Evolutionary conservation across 2,113 vertebrate genomes (phyloP), one percentile per base, ranked within the genome.

Genomic region (Mandrillus leucophaeus): DNA sequence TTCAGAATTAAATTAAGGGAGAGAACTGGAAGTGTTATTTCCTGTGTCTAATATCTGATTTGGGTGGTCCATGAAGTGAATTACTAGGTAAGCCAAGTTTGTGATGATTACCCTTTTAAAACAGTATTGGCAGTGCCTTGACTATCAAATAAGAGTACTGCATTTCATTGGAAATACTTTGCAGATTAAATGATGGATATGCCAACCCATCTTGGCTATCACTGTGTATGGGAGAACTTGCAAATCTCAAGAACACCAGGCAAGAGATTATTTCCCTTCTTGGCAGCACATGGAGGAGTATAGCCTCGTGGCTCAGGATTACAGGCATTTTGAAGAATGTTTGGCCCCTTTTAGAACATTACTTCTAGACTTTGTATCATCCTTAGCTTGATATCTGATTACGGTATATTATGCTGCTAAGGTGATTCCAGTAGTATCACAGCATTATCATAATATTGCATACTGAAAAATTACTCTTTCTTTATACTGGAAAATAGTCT

Each of bases 271-370:
- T 35, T 40, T 57, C 22, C 23, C 12, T 32, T 13, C 10, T 25
- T 5, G 66, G 45, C 48, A 35, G 27, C 12, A 17, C 0, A 18
- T 30, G 11, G 5, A 16, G 43, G 17, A 11, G 3, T 10, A 20
- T 0, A 48, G 40, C 6, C 14, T n/a, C 0, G 0, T 23, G 13
- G 59, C 13, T 38, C 38, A 12, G 3, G 12, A 16, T 30, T 1
- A 27, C 14, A 35, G 38, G 8, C 23, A 17, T 52, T 52, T 68
- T 8, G 35, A 20, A 57, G 7, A 57, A 35, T 27, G 16, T 5
- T 25, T 30, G n/a, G 30, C 23, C 10, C 12, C 88, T 38, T 32
- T 45, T 18, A 45, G 25, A 25, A 40, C 16, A 1, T 9, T 3
- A n/a, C 22, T 76, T 22, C 35, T 20, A 13, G 38, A 50, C 17